phyloP scores from a whole-genome alignment of 2,888 invertebrate species.

The Stenoptilia bipunctidactyla region DNA sequence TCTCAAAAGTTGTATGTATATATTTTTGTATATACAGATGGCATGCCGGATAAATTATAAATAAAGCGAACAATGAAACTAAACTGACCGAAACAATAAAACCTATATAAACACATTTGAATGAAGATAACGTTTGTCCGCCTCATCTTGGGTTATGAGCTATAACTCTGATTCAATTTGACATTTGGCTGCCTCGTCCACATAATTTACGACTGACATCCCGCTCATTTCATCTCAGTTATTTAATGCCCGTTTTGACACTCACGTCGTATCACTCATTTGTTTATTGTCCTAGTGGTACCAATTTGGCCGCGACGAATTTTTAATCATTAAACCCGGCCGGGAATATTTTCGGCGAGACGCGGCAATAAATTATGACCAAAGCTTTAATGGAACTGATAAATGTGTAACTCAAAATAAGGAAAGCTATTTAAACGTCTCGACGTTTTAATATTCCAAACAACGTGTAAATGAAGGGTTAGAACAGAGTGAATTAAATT shows the following conservation, averaged over 20 bases:
- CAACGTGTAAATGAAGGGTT: slow-evolving; percentile 52
- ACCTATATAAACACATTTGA: background rate
- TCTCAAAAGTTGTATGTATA: no score
- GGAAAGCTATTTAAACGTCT: slow-evolving; percentile 31
- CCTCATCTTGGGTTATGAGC: slow-evolving; percentile 39
- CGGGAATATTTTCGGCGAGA: background rate
- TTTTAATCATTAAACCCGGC: slow-evolving; percentile 24
- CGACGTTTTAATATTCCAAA: slow-evolving; percentile 49
- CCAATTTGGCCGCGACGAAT: slow-evolving; percentile 41
- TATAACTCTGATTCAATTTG: slow-evolving; percentile 64
- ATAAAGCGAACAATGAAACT: slow-evolving; percentile 1
- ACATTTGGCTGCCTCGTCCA: slow-evolving; percentile 43
- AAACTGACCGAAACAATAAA: background rate
- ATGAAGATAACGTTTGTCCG: background rate
- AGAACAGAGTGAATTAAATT: slow-evolving; percentile 59
- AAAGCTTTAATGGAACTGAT: background rate
- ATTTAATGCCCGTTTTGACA: slow-evolving; percentile 64
- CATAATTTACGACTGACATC: slow-evolving; percentile 63
- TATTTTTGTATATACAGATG: no score
- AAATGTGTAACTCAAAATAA: no score
- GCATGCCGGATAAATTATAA: no score
- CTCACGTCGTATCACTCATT: slow-evolving; percentile 43
- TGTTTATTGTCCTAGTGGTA: slow-evolving; percentile 47
- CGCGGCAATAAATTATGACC: slow-evolving; percentile 2
- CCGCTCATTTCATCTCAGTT: slow-evolving; percentile 53